Evolutionary conservation across 2,797 vertebrate species (phyloP), one percentile per base, ranked within the genome.

Genomic region (Anniella stebbinsi): DNA sequence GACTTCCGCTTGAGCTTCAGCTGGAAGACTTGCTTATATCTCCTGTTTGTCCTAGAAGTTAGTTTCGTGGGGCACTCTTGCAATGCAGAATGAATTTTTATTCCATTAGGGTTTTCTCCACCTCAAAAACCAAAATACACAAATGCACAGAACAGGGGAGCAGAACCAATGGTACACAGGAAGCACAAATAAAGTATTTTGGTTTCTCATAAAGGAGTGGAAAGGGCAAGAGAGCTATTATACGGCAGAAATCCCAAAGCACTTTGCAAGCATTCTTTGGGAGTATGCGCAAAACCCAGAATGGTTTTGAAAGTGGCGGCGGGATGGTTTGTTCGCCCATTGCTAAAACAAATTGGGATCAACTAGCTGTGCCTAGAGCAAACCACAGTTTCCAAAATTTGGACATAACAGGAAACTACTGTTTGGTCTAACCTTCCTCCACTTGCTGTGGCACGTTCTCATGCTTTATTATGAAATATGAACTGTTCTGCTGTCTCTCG

Each of bases 1-100:
- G 89, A 66, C 88, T 80, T 86, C 41, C 88, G 93, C 90, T 93
- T 66, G 94, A 92, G 90, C 91, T 90, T 80, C 84, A 88, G 92
- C 93, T 70, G 67, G 17, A 87, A 94, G 85, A 92, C 88, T 91
- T 93, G 87, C 88, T 80, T 90, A 90, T 54, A 7, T 93, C 91
- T 91, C 83, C 89, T 63, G 54, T 92, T 21, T 84, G 84, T 69
- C 83, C 90, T 81, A 33, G 92, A 88, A 83, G 89, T 89, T n/a
- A 45, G 60, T 91, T 91, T 88, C 91, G 87, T 18, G 41, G 41
- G 45, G 28, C 63, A 41, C 12, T 83, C 23, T 38, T 82, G 17
- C 36, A 38, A 38, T 81, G 5, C 21, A 51, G 9, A 84, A 51
- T 70, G 23, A 45, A 6, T 54, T 54, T 18, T 33, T 48, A 48